phyloP scores from a whole-genome alignment of 35 echinoderm and acorn worm species.

The Ptychodera flava region DNA sequence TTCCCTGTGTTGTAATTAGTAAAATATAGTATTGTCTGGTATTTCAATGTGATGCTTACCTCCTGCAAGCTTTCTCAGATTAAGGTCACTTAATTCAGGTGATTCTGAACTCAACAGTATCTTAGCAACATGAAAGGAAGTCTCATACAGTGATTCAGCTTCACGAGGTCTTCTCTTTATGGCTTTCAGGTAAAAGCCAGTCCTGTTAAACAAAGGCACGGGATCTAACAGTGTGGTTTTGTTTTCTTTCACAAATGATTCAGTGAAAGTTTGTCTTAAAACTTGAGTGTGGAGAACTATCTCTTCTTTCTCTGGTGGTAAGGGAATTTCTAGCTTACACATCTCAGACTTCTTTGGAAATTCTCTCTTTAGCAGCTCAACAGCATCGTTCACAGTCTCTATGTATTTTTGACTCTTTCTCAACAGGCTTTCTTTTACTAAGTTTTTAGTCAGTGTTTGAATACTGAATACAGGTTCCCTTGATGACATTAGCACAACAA shows the following conservation, averaged over 20 bases:
- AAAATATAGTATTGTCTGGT: too few relatives aligned
- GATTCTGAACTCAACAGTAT: background rate
- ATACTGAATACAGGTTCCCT: background rate
- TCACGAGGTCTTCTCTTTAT: background rate
- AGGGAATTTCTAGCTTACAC: background rate
- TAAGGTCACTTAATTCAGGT: background rate
- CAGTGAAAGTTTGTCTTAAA: background rate
- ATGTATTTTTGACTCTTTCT: background rate
- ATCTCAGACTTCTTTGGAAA: background rate
- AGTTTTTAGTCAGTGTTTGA: background rate
- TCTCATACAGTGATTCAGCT: background rate
- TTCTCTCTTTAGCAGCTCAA: background rate
- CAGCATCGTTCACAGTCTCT: background rate
- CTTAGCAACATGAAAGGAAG: background rate
- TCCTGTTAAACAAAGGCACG: background rate
- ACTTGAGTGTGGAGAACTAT: background rate
- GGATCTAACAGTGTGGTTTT: background rate
- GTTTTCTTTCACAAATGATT: background rate
- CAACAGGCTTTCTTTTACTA: background rate
- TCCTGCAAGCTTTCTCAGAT: background rate
- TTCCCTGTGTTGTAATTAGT: too few relatives aligned
- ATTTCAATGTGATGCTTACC: too few relatives aligned
- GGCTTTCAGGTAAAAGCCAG: background rate
- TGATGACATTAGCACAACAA: background rate
- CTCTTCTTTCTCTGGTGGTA: background rate